phyloP scores from a whole-genome alignment of 1,140 invertebrate species.

The Lutraria rhynchaena region DNA sequence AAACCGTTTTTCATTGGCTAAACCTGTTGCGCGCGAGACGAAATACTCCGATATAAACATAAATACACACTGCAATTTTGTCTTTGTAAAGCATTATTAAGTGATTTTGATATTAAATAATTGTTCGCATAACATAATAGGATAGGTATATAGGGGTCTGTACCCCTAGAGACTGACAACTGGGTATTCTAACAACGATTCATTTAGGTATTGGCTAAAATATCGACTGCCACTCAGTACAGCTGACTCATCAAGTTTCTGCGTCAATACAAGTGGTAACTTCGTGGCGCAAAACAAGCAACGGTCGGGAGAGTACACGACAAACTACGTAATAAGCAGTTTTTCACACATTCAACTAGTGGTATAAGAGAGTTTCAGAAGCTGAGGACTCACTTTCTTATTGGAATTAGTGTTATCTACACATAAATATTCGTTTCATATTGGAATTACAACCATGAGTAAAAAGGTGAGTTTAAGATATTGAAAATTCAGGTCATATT shows the following conservation, averaged over 20 bases:
- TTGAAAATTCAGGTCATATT: conserved; percentile 16
- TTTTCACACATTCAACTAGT: conserved; percentile 50
- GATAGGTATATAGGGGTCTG: conserved; percentile 8
- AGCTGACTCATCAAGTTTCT: conserved; percentile 55
- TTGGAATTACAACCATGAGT: conserved; percentile 34
- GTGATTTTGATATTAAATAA: not conserved
- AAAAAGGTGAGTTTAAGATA: conserved; percentile 50
- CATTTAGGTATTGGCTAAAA: conserved; percentile 28
- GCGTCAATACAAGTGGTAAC: conserved; percentile 51
- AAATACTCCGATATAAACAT: conserved; percentile 39
- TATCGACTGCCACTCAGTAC: conserved; percentile 50
- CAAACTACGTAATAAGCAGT: conserved; percentile 59
- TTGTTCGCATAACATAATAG: not conserved
- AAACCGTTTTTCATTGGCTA: conserved; percentile 35
- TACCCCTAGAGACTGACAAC: not conserved
- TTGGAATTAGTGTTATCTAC: conserved; percentile 4
- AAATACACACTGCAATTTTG: conserved; percentile 33
- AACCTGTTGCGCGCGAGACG: conserved; percentile 55
- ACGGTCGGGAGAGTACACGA: conserved; percentile 36
- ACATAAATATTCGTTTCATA: not conserved
- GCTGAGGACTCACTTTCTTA: not conserved
- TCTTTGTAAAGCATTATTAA: conserved; percentile 16
- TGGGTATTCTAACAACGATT: not conserved
- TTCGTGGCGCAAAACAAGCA: conserved; percentile 36
- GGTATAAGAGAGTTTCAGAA: conserved; percentile 37